Base-by-base conservation (phyloP, 1,140 invertebrate species). In the Alviniconcha marisindica region DNA sequence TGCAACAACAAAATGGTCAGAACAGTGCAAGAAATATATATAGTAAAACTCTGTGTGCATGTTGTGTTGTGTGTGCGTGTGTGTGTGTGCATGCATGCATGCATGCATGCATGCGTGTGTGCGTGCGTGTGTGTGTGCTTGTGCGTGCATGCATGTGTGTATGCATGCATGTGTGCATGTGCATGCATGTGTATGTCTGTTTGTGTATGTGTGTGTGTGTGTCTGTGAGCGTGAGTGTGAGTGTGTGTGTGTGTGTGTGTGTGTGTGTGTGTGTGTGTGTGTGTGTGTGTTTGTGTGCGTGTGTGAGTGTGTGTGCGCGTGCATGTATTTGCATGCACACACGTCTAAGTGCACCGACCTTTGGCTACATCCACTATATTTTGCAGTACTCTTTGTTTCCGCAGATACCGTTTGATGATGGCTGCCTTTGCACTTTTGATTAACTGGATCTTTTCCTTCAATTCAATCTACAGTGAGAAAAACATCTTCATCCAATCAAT, bases 111-210 rank as follows among this genome's bases (percentile, higher is more conserved):
- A 48, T 48, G 7, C 18, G 18, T 48, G 44, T 48, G 44, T 5
- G 44, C 5, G 5, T 48, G 5, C 18, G 7, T 48, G n/a, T 48
- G 18, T 48, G 5, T 10, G 44, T 48, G 5, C 5, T 10, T 48
- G 7, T 48, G 44, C 5, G 44, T 5, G 5, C 18, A 18, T 48
- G 44, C 18, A n/a, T n/a, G n/a, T n/a, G n/a, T n/a, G n/a, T n/a
- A n/a, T n/a, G n/a, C n/a, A n/a, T n/a, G n/a, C n/a, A n/a, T 83
- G 80, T 51, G 69, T 82, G 79, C 73, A 76, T 84, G 73, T 60
- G 66, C 42, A 33, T 21, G 31, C 7, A 40, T 28, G 38, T 76
- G 18, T 42, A 3, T 31, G 73, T 21, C 7, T 42, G 48, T 33
- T 0, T 80, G 60, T 44, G 48, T 54, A 48, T 48, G 7, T 48